Percentiles rank a stretch among this genome's conserved stretches.
Conservation (phyloP, 37 sponge, comb jelly and placozoan species). For the Lycopodina hypogea region DNA sequence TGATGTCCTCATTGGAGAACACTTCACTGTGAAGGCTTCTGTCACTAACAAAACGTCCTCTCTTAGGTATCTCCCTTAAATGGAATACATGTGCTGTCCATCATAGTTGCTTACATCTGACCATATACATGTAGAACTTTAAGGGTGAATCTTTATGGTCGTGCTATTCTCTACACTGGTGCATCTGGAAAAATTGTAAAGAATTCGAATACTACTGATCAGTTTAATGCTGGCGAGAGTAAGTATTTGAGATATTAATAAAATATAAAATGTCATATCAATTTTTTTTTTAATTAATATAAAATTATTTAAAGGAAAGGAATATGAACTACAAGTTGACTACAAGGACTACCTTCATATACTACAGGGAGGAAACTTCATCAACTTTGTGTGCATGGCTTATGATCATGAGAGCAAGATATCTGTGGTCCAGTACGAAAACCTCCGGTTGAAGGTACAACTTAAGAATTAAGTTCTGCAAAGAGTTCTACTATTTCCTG, state of each 20-base stretch:
- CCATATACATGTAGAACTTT: not conserved
- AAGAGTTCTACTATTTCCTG: not conserved
- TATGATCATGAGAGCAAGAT: not conserved
- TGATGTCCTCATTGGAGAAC: constrained; percentile 30
- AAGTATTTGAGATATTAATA: not conserved
- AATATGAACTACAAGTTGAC: constrained; percentile 5
- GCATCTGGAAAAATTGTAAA: constrained; percentile 18
- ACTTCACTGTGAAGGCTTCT: constrained; percentile 20
- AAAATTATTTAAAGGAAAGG: constrained; percentile 23
- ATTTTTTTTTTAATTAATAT: no score
- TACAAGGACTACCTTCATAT: constrained; percentile 42
- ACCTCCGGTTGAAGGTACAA: constrained; percentile 34
- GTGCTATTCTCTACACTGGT: constrained; percentile 34
- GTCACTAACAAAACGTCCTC: constrained; percentile 35
- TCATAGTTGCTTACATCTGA: no score
- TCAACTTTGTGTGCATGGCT: constrained; percentile 55
- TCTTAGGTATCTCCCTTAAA: not conserved
- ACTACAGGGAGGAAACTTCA: constrained; percentile 38
- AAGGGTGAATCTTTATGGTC: constrained; percentile 2
- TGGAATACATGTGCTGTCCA: no score
- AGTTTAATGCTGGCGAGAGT: constrained; percentile 4
- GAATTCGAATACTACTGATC: not conserved
- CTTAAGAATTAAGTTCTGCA: not conserved
- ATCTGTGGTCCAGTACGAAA: constrained; percentile 21
- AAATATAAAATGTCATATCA: not conserved